These are phyloP conservation scores for Rhea pennata DNA, from an alignment of 2,113 vertebrate species.

Conservation along the genomic window DNA sequence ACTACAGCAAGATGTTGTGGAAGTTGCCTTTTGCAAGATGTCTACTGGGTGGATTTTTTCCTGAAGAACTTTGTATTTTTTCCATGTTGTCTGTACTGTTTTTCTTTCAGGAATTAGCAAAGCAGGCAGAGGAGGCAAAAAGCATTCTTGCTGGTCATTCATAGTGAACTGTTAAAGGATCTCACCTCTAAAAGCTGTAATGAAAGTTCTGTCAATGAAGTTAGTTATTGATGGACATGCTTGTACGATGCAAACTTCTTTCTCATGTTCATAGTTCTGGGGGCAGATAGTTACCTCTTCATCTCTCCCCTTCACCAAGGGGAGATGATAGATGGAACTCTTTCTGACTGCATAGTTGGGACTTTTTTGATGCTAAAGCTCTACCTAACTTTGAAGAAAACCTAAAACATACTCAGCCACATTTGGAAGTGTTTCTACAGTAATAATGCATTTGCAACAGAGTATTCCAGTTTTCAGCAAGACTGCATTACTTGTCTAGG, in stretches of 20 bases:
- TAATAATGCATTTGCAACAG: neutral
- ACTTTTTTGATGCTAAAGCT: neutral
- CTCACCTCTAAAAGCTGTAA: neutral
- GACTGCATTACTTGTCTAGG: neutral
- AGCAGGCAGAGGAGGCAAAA: neutral
- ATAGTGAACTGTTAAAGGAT: neutral
- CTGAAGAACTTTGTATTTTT: neutral
- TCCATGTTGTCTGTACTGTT: neutral
- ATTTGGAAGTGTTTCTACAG: neutral
- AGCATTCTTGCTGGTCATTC: neutral
- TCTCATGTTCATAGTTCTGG: neutral
- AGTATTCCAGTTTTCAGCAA: neutral
- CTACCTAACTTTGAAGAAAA: neutral
- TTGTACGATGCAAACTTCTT: neutral
- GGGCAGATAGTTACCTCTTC: neutral
- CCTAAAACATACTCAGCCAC: fast-evolving
- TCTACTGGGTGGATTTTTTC: neutral
- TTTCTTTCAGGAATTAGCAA: neutral
- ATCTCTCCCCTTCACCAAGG: neutral
- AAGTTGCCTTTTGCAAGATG: neutral
- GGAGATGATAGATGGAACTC: neutral
- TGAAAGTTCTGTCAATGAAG: neutral
- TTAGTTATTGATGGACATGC: neutral
- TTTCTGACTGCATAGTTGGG: neutral
- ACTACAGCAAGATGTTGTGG: neutral